Conservation (phyloP, 2,113 vertebrate species). For the Verasper variegatus region DNA sequence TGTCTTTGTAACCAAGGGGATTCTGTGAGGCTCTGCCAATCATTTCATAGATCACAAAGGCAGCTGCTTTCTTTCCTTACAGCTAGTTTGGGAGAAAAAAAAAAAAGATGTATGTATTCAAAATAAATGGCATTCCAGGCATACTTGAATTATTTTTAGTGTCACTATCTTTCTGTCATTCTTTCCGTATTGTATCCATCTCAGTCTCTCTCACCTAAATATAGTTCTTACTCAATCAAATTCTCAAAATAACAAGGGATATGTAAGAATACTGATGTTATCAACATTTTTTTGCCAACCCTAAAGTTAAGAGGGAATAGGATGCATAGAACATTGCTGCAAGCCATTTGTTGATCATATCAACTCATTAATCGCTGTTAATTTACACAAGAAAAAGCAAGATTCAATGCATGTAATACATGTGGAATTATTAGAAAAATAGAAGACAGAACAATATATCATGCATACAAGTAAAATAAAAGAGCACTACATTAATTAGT, state of each 20-base stretch:
- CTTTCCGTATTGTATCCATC: no score
- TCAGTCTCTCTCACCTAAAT: no score
- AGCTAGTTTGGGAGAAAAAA: constrained; percentile 4
- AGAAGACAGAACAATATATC: background rate
- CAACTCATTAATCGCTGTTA: background rate
- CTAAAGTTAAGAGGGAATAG: no score
- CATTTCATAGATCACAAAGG: constrained; percentile 54
- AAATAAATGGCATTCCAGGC: background rate
- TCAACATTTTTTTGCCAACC: no score
- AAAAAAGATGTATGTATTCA: background rate
- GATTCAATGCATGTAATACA: no score
- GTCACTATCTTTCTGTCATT: background rate
- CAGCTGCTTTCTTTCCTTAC: constrained; percentile 37
- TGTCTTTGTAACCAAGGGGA: constrained; percentile 48
- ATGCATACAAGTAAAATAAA: background rate
- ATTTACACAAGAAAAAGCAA: no score
- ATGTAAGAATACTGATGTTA: no score
- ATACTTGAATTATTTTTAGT: background rate
- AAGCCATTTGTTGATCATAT: constrained; percentile 13
- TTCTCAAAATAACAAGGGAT: no score
- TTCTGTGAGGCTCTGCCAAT: constrained; percentile 64
- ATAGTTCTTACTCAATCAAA: no score
- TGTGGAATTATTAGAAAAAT: background rate
- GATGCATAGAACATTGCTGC: background rate
- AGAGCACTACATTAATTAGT: background rate